These are phyloP conservation scores for Zophobas morio DNA, from an alignment of 1,140 invertebrate genomes.

Conservation along the genomic window DNA sequence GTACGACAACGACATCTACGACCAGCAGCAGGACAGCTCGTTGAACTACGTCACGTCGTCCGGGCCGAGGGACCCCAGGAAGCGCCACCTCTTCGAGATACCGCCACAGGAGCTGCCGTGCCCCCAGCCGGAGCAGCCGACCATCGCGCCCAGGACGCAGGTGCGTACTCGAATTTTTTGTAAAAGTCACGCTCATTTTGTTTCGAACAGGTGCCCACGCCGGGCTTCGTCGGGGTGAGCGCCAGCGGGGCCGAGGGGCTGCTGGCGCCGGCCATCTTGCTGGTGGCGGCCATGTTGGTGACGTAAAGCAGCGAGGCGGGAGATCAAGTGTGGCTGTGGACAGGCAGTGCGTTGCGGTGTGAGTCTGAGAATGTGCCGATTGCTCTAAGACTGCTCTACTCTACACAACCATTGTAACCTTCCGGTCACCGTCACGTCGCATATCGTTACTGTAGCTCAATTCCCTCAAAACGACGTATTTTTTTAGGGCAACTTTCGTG, in stretches of 20 bases:
- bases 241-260: constrained; percentile 35
- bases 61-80: constrained; percentile 58
- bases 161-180: not conserved
- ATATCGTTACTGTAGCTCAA: constrained; percentile 46
- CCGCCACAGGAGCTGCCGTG: constrained; percentile 78
- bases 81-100: constrained; percentile 72
- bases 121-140: constrained; percentile 75
- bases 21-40: constrained; percentile 59
- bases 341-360: constrained; percentile 29
- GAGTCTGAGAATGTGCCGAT: constrained; percentile 23
- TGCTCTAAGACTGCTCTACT: constrained; percentile 35
- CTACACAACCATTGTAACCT: constrained; percentile 34
- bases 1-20: constrained; percentile 55
- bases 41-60: constrained; percentile 56
- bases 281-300: constrained; percentile 12
- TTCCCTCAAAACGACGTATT: constrained; percentile 13
- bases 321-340: constrained; percentile 44
- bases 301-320: constrained; percentile 5
- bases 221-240: constrained; percentile 51
- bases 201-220: constrained; percentile 24
- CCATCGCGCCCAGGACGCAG: constrained; percentile 68
- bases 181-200: no score
- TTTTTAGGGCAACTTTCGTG: not conserved
- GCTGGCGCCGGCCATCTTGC: not conserved
- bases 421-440: constrained; percentile 37